A percentile compares a stretch with the other conserved stretches of the same genome.
phyloP scores from a whole-genome alignment of 2,888 invertebrate species.

The Cryptophagus acutangulus region DNA sequence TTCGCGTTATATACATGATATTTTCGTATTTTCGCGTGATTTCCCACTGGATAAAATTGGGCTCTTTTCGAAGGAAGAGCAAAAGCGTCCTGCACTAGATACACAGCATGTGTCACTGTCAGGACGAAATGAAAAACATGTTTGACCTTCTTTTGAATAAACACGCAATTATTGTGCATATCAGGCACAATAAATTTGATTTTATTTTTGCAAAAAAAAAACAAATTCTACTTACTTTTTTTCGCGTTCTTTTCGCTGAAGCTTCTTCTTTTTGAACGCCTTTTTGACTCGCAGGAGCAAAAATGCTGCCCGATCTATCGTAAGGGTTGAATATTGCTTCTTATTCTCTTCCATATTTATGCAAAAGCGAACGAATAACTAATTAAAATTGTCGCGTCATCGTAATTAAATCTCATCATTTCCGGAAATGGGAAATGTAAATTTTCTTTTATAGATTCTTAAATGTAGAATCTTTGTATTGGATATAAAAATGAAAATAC shows the following conservation, averaged over 20 bases:
- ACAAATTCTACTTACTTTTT: constrained; percentile 64
- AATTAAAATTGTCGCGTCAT: no score
- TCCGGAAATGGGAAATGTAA: no score
- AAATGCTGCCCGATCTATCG: constrained; percentile 87
- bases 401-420: no score
- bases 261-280: constrained; percentile 85
- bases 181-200: no score
- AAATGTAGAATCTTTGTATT: no score
- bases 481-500: no score
- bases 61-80: not conserved
- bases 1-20: no score
- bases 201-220: no score
- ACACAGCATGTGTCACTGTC: constrained; percentile 1
- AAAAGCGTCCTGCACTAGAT: not conserved
- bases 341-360: constrained; percentile 49
- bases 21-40: no score
- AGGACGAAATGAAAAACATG: not conserved
- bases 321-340: constrained; percentile 63
- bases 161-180: constrained; percentile 1
- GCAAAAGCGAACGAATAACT: no score
- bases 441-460: no score
- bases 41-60: not conserved
- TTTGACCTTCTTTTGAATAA: not conserved
- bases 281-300: constrained; percentile 80
- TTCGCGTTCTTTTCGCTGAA: constrained; percentile 81